Percentiles rank a stretch among this genome's conserved stretches.
These are phyloP conservation scores for Xenentodon cancila DNA, from an alignment of 2,797 vertebrate genomes.

Conservation along the genomic window DNA sequence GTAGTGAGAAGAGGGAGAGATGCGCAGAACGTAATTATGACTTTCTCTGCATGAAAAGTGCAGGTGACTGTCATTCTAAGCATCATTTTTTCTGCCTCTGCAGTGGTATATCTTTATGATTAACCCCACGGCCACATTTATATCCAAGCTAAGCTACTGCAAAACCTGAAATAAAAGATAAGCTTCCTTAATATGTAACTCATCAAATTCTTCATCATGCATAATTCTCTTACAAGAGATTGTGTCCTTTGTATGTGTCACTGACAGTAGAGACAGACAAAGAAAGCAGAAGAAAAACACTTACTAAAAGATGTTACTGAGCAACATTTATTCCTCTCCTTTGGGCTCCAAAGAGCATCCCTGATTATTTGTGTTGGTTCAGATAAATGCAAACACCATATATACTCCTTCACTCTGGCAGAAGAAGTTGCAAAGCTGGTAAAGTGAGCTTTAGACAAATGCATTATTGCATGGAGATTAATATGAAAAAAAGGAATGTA, in stretches of 20 bases:
- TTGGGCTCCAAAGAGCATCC: slow-evolving; percentile 13
- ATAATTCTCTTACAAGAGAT: neutral
- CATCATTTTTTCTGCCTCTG: slow-evolving; percentile 15
- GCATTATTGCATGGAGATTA: slow-evolving; percentile 18
- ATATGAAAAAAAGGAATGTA: neutral
- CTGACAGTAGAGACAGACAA: neutral
- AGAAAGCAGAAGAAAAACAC: neutral
- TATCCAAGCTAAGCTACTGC: slow-evolving; percentile 14
- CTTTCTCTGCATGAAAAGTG: slow-evolving; percentile 61
- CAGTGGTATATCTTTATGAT: slow-evolving; percentile 30
- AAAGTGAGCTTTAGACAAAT: slow-evolving; percentile 2
- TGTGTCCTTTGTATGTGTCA: no score
- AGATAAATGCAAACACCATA: slow-evolving; percentile 4
- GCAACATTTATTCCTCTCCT: slow-evolving; percentile 55
- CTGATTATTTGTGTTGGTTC: slow-evolving; percentile 6
- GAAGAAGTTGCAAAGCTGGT: neutral
- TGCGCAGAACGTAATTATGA: slow-evolving; percentile 62
- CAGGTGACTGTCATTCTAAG: slow-evolving; percentile 50
- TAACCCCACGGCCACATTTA: neutral
- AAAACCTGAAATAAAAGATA: slow-evolving; percentile 4
- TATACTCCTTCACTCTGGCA: neutral
- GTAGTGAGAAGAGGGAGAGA: slow-evolving; percentile 41
- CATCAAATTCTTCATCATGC: neutral
- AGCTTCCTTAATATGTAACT: neutral
- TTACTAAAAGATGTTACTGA: slow-evolving; percentile 59